Conservation (phyloP, 2,797 vertebrate species). For the Kryptopterus vitreolus region DNA sequence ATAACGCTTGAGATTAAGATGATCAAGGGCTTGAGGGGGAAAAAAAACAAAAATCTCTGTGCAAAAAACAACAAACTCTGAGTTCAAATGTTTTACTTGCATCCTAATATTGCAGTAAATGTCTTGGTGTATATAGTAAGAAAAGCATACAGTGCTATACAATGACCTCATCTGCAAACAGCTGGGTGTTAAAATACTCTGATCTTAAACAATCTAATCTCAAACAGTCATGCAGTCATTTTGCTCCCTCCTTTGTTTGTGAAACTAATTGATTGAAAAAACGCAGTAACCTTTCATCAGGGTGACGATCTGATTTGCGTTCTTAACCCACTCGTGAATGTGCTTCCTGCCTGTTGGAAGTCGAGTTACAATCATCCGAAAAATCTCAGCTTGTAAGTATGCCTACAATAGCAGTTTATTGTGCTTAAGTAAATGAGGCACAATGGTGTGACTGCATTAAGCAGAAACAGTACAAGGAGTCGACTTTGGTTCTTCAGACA, state of each 20-base stretch:
- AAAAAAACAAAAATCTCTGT: too few relatives aligned
- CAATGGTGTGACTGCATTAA: conserved; percentile 48
- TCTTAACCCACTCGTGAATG: conserved; percentile 38
- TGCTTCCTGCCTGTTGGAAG: conserved; percentile 56
- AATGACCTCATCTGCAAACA: neutral
- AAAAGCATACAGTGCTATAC: neutral
- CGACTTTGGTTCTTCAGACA: conserved; percentile 38
- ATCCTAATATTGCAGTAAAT: neutral
- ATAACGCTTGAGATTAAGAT: neutral
- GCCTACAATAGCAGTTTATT: conserved; percentile 47
- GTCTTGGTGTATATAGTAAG: neutral
- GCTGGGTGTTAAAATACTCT: neutral
- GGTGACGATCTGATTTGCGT: conserved; percentile 47
- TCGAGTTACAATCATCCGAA: conserved; percentile 47
- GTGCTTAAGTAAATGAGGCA: conserved; percentile 44
- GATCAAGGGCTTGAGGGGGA: neutral
- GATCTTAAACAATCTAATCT: neutral
- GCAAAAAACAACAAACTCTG: too few relatives aligned
- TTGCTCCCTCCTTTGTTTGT: neutral
- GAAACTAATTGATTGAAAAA: conserved; percentile 18
- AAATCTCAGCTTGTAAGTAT: conserved; percentile 43
- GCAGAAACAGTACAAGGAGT: conserved; percentile 15
- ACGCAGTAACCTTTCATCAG: neutral
- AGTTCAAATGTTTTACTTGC: neutral
- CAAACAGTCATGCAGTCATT: neutral